Percentiles rank a stretch among this genome's conserved stretches.
Conservation (phyloP, 2,797 vertebrate genomes). For the Carcharodon carcharias region DNA sequence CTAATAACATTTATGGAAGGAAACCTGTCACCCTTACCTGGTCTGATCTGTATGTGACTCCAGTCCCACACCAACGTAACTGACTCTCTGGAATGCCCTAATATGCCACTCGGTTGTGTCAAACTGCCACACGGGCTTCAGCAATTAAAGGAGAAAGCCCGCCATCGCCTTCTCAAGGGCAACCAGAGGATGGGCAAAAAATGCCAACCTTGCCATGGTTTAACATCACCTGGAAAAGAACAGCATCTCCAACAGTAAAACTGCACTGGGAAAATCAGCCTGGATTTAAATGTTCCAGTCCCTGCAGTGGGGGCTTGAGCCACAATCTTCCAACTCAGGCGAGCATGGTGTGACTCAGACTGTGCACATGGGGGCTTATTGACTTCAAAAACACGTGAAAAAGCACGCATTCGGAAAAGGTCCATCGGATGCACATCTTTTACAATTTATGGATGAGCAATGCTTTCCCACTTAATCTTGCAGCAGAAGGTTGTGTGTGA, state of each 20-base stretch:
- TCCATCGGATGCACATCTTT: background rate
- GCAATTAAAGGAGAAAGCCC: background rate
- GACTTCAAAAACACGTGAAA: background rate
- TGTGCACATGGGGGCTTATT: background rate
- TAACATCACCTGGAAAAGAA: background rate
- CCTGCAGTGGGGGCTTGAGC: background rate
- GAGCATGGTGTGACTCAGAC: background rate
- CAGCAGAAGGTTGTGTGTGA: background rate
- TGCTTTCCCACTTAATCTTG: background rate
- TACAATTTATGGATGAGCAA: background rate
- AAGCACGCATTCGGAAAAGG: background rate
- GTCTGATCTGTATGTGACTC: background rate
- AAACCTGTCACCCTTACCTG: background rate
- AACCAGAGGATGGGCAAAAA: background rate
- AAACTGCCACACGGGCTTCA: background rate
- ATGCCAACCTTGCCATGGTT: background rate
- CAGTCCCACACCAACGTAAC: background rate
- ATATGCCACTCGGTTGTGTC: background rate
- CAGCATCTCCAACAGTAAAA: background rate
- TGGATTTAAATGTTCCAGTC: background rate
- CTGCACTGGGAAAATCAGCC: background rate
- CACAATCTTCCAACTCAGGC: background rate
- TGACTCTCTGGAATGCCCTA: background rate
- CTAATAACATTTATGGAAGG: background rate
- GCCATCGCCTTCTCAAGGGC: background rate